Conservation (phyloP, 2,113 vertebrate species). For the Ptilorrhoa leucosticta region DNA sequence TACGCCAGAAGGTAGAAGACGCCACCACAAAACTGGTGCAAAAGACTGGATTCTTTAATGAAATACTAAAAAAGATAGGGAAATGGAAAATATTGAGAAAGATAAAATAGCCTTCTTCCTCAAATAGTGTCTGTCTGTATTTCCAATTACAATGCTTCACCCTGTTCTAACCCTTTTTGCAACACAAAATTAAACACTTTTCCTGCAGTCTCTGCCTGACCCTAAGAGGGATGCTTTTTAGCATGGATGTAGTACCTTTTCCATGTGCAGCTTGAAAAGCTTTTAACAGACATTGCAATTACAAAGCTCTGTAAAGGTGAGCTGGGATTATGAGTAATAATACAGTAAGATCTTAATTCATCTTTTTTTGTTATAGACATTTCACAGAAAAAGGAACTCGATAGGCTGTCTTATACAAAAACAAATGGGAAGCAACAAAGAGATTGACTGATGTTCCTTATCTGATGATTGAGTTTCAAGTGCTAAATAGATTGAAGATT, state of each 20-base stretch:
- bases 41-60: not conserved
- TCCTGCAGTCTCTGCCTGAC: not conserved
- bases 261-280: not conserved
- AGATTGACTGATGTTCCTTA: not conserved
- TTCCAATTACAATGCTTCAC: not conserved
- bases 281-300: not conserved
- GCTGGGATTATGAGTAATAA: not conserved
- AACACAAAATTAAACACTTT: not conserved
- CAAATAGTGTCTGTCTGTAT: not conserved
- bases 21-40: not conserved
- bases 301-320: not conserved
- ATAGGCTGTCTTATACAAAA: not conserved
- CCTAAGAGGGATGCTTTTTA: not conserved
- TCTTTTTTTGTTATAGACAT: not conserved
- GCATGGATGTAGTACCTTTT: not conserved
- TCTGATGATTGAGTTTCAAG: slow-evolving; percentile 21
- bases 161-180: not conserved
- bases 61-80: not conserved
- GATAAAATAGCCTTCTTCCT: not conserved
- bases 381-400: not conserved
- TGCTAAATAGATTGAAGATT: not conserved
- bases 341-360: not conserved
- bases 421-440: not conserved
- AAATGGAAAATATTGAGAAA: not conserved
- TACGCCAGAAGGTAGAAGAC: not conserved